These are phyloP conservation scores for Zaprionus vittiger DNA, from an alignment of 1,140 invertebrate species.

Conservation along the genomic window DNA sequence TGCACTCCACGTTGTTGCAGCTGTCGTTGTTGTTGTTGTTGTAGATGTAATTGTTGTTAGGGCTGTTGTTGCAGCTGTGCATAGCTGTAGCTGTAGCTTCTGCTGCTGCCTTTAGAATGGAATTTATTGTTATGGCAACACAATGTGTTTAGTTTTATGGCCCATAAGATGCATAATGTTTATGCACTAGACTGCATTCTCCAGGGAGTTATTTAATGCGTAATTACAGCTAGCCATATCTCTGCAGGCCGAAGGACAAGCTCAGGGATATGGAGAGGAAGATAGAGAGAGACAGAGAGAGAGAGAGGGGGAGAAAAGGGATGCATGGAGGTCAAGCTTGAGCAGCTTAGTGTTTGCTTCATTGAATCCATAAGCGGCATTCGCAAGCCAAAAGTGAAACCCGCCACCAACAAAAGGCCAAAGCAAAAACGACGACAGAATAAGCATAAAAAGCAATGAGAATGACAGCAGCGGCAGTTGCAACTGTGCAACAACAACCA, in stretches of 20 bases:
- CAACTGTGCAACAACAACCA: constrained; percentile 6
- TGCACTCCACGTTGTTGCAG: constrained; percentile 62
- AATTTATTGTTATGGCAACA: constrained; percentile 76
- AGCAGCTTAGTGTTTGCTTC: constrained; percentile 72
- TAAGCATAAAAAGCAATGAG: constrained; percentile 37
- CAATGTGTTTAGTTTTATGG: constrained; percentile 79
- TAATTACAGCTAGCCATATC: constrained; percentile 60
- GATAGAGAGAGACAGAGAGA: not conserved
- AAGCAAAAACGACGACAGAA: not conserved
- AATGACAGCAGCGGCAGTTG: constrained; percentile 14
- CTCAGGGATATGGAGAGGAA: not conserved
- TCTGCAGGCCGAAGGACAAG: not conserved
- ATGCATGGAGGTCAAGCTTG: constrained; percentile 16
- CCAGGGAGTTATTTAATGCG: constrained; percentile 73
- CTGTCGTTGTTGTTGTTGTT: constrained; percentile 48
- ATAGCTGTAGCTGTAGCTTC: constrained; percentile 30
- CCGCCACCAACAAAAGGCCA: constrained; percentile 20
- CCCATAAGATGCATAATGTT: constrained; percentile 65
- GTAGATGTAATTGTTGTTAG: constrained; percentile 1
- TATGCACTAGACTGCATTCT: constrained; percentile 54
- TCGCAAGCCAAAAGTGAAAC: constrained; percentile 50
- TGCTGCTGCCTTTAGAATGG: constrained; percentile 40
- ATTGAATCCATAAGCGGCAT: constrained; percentile 74
- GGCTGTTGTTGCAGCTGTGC: constrained; percentile 18
- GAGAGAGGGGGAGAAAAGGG: not conserved